These are phyloP conservation scores for Oryzias curvinotus DNA, from an alignment of 2,113 vertebrate genomes.

Conservation along the genomic window DNA sequence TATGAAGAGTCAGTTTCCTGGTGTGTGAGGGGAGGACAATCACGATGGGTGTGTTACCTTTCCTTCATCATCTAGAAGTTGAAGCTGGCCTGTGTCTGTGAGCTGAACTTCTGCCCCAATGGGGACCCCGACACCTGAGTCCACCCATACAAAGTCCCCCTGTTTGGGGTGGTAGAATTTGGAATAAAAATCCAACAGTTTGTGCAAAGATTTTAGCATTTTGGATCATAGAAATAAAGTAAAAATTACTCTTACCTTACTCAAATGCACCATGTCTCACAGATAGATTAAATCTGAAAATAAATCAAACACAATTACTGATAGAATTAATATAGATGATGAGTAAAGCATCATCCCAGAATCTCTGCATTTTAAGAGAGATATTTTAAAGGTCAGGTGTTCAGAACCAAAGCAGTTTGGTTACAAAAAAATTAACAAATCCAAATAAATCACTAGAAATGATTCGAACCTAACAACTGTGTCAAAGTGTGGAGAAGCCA, in stretches of 20 bases:
- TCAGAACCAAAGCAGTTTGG: too few species aligned
- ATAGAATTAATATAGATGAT: too few species aligned
- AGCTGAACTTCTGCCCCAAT: constrained; percentile 87
- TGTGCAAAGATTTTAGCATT: background rate
- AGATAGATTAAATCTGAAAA: constrained; percentile 30
- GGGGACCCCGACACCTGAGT: constrained; percentile 74
- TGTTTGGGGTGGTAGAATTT: constrained; percentile 41
- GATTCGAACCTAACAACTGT: background rate
- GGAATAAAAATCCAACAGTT: background rate
- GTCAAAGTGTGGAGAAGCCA: background rate
- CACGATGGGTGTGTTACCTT: constrained; percentile 78
- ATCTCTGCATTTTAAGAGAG: too few species aligned
- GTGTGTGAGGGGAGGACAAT: background rate
- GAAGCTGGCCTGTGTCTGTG: constrained; percentile 80
- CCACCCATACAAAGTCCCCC: constrained; percentile 95
- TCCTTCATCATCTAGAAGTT: constrained; percentile 92
- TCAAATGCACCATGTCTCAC: constrained; percentile 71
- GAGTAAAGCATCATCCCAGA: too few species aligned
- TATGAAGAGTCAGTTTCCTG: background rate
- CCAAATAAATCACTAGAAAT: too few species aligned
- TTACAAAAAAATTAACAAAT: too few species aligned
- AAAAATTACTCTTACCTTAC: constrained; percentile 64
- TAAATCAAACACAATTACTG: background rate
- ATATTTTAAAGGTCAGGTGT: too few species aligned
- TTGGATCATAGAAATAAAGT: background rate